phyloP scores from a whole-genome alignment of 2,113 vertebrate genomes.

The Campylorhamphus procurvoides region DNA sequence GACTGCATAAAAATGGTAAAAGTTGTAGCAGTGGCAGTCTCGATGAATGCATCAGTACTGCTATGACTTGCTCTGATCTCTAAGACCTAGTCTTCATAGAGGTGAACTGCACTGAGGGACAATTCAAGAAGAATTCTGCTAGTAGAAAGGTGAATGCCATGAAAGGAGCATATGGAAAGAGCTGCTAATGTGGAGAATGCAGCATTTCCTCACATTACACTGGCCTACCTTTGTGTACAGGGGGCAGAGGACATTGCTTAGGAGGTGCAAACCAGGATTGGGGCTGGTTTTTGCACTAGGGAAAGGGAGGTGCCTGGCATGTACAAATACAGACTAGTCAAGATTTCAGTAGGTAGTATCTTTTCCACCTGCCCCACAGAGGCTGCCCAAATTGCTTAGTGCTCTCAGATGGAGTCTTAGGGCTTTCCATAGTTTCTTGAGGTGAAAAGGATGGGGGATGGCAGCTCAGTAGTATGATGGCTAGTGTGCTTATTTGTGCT shows the following conservation, averaged over 20 bases:
- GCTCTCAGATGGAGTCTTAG: neutral
- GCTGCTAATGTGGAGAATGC: neutral
- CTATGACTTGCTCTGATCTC: neutral
- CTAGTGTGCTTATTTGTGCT: neutral
- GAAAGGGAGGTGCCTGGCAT: neutral
- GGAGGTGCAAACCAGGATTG: neutral
- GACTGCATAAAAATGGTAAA: neutral
- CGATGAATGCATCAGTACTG: neutral
- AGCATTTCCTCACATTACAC: rapidly evolving
- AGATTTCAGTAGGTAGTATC: neutral
- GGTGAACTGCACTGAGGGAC: neutral
- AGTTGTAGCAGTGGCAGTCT: neutral
- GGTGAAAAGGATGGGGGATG: neutral
- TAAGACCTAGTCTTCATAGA: neutral
- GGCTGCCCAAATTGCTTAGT: neutral
- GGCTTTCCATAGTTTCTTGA: neutral
- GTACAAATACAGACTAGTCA: rapidly evolving
- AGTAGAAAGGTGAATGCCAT: neutral
- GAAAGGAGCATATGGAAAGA: neutral
- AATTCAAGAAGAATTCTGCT: neutral
- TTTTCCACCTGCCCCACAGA: neutral
- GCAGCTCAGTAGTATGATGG: neutral
- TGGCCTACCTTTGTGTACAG: neutral
- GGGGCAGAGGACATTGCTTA: neutral
- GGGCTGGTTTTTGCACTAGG: neutral